Evolutionary conservation across 2,797 vertebrate species (phyloP).

Genomic region (Lithobates pipiens): DNA sequence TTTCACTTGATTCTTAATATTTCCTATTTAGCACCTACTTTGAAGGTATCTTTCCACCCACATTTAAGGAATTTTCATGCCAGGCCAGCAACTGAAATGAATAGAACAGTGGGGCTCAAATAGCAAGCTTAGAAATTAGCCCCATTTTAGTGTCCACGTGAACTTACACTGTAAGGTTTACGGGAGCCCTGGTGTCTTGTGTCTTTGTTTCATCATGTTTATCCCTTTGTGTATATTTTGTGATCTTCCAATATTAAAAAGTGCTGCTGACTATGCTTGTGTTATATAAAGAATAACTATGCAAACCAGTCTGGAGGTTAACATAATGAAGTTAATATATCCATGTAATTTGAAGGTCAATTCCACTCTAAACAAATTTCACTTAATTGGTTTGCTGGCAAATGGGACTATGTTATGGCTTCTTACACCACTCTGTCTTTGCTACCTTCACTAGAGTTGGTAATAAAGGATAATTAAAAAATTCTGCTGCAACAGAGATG

Average conservation of each 20-base stretch:
- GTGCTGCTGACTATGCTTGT: neutral
- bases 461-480: neutral
- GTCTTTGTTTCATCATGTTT: neutral
- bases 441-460: neutral
- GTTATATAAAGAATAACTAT: no score
- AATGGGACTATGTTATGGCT: neutral
- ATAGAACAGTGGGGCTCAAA: neutral
- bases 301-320: neutral
- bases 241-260: neutral
- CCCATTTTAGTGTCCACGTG: neutral
- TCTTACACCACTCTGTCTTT: neutral
- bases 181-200: neutral
- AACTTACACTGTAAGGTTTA: neutral
- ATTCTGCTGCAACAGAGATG: neutral
- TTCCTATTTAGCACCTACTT: neutral
- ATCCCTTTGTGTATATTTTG: neutral
- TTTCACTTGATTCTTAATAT: neutral
- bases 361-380: neutral
- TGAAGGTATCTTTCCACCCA: neutral
- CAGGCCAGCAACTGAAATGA: neutral
- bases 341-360: neutral
- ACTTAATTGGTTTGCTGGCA: neutral
- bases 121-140: neutral
- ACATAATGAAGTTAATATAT: neutral
- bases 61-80: neutral